Percentiles rank a stretch among this genome's conserved stretches.
These are phyloP conservation scores for Kradibia gibbosae DNA, from an alignment of 1,140 invertebrate species.

Conservation along the genomic window DNA sequence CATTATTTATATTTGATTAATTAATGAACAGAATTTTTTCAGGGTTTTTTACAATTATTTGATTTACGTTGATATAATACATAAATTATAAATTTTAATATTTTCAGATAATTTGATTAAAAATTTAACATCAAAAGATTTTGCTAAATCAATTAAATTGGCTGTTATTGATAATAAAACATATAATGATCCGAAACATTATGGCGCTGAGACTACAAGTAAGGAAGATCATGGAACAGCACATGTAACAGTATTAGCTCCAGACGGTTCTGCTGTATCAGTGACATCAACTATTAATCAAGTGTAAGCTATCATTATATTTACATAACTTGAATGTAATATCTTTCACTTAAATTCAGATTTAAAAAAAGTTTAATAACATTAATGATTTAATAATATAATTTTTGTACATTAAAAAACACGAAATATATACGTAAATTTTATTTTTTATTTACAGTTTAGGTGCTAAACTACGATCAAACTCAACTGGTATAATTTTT, in stretches of 20 bases:
- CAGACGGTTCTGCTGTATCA: constrained; percentile 89
- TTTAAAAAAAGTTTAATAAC: not conserved
- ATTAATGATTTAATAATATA: constrained; percentile 8
- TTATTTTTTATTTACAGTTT: constrained; percentile 74
- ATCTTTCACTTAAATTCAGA: not conserved
- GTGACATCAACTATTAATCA: constrained; percentile 92
- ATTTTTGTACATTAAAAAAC: too few species aligned
- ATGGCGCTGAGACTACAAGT: constrained; percentile 77
- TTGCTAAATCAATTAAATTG: constrained; percentile 76
- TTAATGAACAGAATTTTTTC: too few species aligned
- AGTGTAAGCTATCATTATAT: constrained; percentile 77
- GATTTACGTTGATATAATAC: too few species aligned
- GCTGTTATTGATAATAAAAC: constrained; percentile 82
- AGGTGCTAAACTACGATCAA: constrained; percentile 81
- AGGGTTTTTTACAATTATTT: too few species aligned
- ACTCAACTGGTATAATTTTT: constrained; percentile 88
- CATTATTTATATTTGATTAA: too few species aligned
- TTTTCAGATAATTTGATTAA: constrained; percentile 73
- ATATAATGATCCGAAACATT: constrained; percentile 78
- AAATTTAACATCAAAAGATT: constrained; percentile 79
- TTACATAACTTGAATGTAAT: constrained; percentile 1
- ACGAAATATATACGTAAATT: not conserved
- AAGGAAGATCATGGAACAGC: constrained; percentile 85
- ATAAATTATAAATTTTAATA: not conserved
- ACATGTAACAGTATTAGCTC: constrained; percentile 86